These are phyloP conservation scores for Erebia palarica DNA, from an alignment of 2,888 invertebrate genomes.

Conservation along the genomic window DNA sequence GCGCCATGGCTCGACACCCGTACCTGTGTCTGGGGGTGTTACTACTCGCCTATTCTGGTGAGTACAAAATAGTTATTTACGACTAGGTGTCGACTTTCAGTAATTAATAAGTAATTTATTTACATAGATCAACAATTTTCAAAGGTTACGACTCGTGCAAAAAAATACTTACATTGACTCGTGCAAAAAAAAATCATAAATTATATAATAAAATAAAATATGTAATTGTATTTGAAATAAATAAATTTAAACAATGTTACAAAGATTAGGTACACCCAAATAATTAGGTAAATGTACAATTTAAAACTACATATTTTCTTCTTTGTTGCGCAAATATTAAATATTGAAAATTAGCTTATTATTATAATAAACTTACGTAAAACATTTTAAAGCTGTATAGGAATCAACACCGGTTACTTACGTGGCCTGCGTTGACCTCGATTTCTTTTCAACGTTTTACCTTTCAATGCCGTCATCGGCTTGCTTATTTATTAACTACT, in stretches of 20 bases:
- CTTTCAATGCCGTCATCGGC: constrained; percentile 75
- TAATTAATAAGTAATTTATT: constrained; percentile 2
- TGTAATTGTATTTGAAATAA: background rate
- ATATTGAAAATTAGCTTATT: constrained; percentile 24
- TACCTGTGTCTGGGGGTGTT: constrained; percentile 76
- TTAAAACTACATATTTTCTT: background rate
- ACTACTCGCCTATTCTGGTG: constrained; percentile 74
- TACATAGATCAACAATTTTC: background rate
- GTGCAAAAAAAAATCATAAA: too few relatives aligned
- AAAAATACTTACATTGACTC: background rate
- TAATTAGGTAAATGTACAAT: background rate
- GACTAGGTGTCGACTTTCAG: constrained; percentile 1
- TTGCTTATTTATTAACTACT: constrained; percentile 45
- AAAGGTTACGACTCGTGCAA: background rate
- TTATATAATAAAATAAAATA: background rate
- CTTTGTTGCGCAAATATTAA: constrained; percentile 7
- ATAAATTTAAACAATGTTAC: background rate
- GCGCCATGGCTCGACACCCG: constrained; percentile 82
- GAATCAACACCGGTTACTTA: constrained; percentile 61
- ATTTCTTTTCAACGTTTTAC: constrained; percentile 79
- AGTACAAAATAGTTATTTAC: constrained; percentile 53
- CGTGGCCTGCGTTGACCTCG: constrained; percentile 80
- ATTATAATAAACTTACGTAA: constrained; percentile 43
- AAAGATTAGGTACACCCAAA: background rate
- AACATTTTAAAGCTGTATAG: constrained; percentile 51